Evolutionary conservation across 2,888 invertebrate genomes (phyloP), one percentile per base, ranked within the genome.

Genomic region (Cyrtodaria siliqua): DNA sequence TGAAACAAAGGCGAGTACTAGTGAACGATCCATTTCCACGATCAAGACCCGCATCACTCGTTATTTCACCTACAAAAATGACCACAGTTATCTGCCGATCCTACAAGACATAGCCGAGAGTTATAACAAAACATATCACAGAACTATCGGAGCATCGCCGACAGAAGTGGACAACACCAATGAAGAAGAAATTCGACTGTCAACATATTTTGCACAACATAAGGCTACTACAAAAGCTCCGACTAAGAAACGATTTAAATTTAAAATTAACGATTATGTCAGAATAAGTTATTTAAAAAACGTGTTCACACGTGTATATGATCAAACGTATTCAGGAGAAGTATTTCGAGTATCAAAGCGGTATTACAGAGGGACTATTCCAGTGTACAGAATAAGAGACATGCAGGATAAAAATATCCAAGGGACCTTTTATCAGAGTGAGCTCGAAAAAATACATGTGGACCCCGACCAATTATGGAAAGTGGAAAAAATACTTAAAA

Each of bases 101-200:
- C 49, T 82, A 27, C 76, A 82, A 38, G n/a, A 57, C 0, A 61
- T 83, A 40, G 76, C 73, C 0, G 29, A 72, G 1, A 80, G 74
- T 33, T 85, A 85, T 49, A 83, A 83, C 40, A 44, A 50, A 1
- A 85, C 79, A 3, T 79, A 63, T 62, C 84, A 85, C 49, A 73
- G 80, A 59, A 83, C 83, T 0, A 85, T 83, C 12, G 80, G 70
- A 24, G 73, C 73, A 64, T 47, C 75, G 33, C 79, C 80, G 0
- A 60, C 52, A 1, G 62, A 72, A 24, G 81, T 81, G 1, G 74
- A 67, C 20, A 56, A 63, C 29, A 26, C 12, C 33, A 76, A 82
- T 23, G 67, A 71, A 27, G 75, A 76, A 66, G 70, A n/a, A n/a
- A n/a, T 70, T 12, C 44, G 69, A 55, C 24, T 70, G n/a, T 47